These are phyloP conservation scores for Beroe forskalii DNA, from an alignment of 37 sponge, comb jelly and placozoan species.

Conservation along the genomic window DNA sequence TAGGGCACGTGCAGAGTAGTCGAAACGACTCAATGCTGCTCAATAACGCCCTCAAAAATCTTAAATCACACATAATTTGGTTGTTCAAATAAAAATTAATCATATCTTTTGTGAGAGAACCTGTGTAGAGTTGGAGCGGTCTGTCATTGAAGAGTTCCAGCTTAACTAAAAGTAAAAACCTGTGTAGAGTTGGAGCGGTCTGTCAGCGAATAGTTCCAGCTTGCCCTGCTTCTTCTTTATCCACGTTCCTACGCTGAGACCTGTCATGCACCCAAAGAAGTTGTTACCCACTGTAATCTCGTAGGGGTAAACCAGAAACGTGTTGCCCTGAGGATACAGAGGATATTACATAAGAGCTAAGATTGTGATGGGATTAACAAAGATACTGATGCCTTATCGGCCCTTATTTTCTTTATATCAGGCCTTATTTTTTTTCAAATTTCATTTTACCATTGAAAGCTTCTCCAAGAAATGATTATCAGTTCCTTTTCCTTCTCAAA, in stretches of 20 bases:
- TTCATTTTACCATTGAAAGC: too few species aligned
- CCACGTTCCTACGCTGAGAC: slow-evolving; percentile 59
- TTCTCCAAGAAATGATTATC: too few species aligned
- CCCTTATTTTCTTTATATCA: not conserved
- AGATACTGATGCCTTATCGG: not conserved
- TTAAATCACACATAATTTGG: too few species aligned
- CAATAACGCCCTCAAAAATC: too few species aligned
- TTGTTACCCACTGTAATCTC: slow-evolving; percentile 21
- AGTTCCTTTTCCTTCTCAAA: too few species aligned
- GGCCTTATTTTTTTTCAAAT: not conserved
- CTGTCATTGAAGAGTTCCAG: not conserved
- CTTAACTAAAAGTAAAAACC: not conserved
- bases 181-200: slow-evolving; percentile 6
- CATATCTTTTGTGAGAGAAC: too few species aligned
- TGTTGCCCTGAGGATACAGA: not conserved
- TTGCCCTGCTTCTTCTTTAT: not conserved
- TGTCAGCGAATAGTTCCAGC: not conserved
- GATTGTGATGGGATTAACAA: not conserved
- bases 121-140: slow-evolving; percentile 6
- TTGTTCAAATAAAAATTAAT: too few species aligned
- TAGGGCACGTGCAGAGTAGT: too few species aligned
- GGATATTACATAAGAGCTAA: not conserved
- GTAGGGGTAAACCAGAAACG: slow-evolving; percentile 30
- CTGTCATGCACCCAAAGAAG: slow-evolving; percentile 45
- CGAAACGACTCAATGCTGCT: too few species aligned